phyloP scores from a whole-genome alignment of 2,888 invertebrate genomes.

The Ophioninae sp. region DNA sequence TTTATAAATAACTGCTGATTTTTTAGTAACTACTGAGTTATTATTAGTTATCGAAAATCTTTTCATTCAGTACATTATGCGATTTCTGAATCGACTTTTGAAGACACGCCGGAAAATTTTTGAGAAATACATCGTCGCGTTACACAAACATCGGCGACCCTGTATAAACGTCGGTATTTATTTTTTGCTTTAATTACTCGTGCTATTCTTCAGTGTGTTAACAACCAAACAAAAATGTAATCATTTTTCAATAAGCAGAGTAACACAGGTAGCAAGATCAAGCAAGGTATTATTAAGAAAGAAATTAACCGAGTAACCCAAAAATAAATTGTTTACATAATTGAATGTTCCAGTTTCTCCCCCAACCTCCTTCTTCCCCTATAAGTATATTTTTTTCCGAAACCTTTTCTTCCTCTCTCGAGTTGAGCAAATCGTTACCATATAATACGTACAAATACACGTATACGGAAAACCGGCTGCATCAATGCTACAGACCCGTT shows the following conservation, averaged over 20 bases:
- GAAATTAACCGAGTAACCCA: neutral
- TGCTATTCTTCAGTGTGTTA: neutral
- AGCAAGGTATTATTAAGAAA: neutral
- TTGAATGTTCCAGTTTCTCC: neutral
- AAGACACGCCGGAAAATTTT: too few relatives aligned
- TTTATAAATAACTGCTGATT: too few relatives aligned
- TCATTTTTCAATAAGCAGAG: neutral
- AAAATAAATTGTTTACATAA: neutral
- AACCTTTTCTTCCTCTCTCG: neutral
- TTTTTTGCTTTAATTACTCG: neutral
- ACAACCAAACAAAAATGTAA: neutral
- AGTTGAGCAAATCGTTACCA: neutral
- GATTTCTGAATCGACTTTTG: too few relatives aligned
- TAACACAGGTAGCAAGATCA: neutral
- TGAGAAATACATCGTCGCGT: too few relatives aligned
- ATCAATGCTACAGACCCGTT: constrained; percentile 23
- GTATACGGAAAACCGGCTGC: constrained; percentile 43
- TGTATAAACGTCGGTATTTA: neutral
- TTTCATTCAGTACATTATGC: too few relatives aligned
- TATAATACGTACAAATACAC: neutral
- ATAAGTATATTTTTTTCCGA: neutral
- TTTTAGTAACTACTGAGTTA: too few relatives aligned
- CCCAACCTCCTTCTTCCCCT: neutral
- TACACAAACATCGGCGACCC: too few relatives aligned
- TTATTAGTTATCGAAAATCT: too few relatives aligned